Evolutionary conservation across 2,888 invertebrate genomes (phyloP).

Genomic region (Argynnis bischoffii): DNA sequence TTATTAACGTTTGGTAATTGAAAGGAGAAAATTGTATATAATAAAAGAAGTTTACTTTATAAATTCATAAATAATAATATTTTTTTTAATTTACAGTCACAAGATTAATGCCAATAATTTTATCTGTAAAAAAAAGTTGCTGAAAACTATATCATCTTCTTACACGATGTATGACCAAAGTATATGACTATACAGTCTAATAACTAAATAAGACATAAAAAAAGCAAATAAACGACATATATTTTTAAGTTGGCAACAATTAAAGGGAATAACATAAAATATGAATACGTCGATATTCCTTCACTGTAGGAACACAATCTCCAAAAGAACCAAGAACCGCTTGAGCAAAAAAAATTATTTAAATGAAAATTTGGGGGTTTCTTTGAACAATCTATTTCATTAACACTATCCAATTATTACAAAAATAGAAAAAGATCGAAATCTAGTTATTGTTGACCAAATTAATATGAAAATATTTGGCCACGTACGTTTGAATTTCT

Average conservation of each 20-base stretch:
- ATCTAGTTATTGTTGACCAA: background rate
- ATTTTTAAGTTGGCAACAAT: slow-evolving; percentile 14
- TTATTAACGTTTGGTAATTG: no score
- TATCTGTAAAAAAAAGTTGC: no score
- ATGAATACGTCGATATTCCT: background rate
- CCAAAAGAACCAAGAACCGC: background rate
- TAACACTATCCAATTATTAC: background rate
- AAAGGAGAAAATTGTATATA: no score
- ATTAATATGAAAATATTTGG: slow-evolving; percentile 2
- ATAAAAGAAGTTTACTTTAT: no score
- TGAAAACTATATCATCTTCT: no score
- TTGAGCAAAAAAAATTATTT: slow-evolving; percentile 1
- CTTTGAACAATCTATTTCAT: no score
- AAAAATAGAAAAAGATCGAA: slow-evolving; percentile 1
- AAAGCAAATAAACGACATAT: slow-evolving; percentile 11
- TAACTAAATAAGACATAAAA: background rate
- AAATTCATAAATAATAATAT: no score
- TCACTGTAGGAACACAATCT: background rate
- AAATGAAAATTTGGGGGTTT: no score
- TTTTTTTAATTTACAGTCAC: slow-evolving; percentile 6
- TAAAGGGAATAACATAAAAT: slow-evolving; percentile 16
- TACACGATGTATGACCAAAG: background rate
- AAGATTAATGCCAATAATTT: background rate
- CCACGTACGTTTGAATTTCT: background rate
- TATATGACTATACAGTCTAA: background rate